Evolutionary conservation across 2,113 vertebrate species (phyloP), one percentile per base, ranked within the genome.

Genomic region (Gallinago undulata): DNA sequence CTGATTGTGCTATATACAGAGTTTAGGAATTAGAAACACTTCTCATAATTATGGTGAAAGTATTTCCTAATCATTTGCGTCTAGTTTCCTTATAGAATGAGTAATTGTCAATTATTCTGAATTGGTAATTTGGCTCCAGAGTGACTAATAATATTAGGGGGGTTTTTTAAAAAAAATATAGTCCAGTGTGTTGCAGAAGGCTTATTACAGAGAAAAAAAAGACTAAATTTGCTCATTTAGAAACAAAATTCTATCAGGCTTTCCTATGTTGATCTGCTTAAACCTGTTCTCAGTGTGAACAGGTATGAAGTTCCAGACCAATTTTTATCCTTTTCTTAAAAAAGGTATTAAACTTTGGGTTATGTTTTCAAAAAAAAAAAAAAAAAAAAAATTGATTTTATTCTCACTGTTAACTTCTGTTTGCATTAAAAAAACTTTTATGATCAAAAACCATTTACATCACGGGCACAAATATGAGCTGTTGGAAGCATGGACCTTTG

Each of bases 181-280:
- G 27, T 4, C 77, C 37, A 67, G 11, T 84, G 21, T 45, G 70
- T 64, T 81, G 27, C 63, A 68, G 45, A 27, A 60, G 28, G 30
- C 68, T 83, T 97, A 41, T 25, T 63, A 92, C 31, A 89, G 18
- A 82, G 8, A 17, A 68, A 96, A 96, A 55, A 12, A 89, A 87
- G 56, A 48, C 9, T 69, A 68, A 95, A 93, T 80, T 17, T 57
- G 33, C 19, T 84, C 63, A 76, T 53, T 94, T 68, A 72, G n/a
- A 89, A 95, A 79, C 56, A 48, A 95, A 94, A 92, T 45, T 93
- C 39, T 82, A 64, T 59, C 84, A 97, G 84, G 86, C 33, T 63
- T 48, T 53, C 50, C 51, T 43, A 72, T 45, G 37, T 41, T 13
- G 48, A 69, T 55, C 30, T 67, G 15, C 69, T 91, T 94, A 95